Evolutionary conservation across 2,113 vertebrate genomes (phyloP).

Genomic region (Oenanthe oenanthe): DNA sequence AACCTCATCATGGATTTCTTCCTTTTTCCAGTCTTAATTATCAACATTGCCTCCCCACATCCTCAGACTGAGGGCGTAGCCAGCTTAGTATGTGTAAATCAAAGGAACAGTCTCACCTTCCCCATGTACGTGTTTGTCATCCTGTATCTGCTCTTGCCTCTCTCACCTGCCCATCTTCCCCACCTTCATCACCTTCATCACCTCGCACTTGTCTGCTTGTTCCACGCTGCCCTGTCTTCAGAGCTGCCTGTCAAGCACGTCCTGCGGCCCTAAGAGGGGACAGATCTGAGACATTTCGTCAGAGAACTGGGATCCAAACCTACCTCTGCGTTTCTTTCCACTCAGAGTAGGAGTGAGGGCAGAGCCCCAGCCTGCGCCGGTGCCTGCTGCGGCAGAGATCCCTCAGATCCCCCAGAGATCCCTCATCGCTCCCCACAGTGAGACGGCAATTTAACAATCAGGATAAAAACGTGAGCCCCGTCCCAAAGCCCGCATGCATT

Average conservation of each 20-base stretch:
- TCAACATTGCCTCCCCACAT: accelerated
- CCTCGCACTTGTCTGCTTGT: not conserved
- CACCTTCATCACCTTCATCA: not conserved
- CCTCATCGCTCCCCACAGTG: accelerated
- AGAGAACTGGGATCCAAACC: not conserved
- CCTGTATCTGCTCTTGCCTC: not conserved
- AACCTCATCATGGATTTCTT: not conserved
- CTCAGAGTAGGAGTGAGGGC: not conserved
- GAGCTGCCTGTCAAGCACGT: not conserved
- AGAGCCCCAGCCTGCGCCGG: accelerated
- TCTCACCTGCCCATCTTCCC: not conserved
- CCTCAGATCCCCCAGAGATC: not conserved
- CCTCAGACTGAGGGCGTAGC: not conserved
- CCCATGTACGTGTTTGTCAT: not conserved
- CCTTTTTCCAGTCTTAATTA: not conserved
- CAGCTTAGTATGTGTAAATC: not conserved
- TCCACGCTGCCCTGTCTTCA: accelerated
- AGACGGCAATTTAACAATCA: accelerated
- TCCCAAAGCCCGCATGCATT: accelerated
- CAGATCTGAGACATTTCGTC: accelerated
- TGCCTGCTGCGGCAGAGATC: not conserved
- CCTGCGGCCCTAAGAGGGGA: not conserved
- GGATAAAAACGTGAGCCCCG: accelerated
- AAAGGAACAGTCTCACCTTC: not conserved
- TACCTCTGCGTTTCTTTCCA: not conserved